Evolutionary conservation across 2,888 invertebrate species (phyloP).

Genomic region (Anoplius nigerrimus): DNA sequence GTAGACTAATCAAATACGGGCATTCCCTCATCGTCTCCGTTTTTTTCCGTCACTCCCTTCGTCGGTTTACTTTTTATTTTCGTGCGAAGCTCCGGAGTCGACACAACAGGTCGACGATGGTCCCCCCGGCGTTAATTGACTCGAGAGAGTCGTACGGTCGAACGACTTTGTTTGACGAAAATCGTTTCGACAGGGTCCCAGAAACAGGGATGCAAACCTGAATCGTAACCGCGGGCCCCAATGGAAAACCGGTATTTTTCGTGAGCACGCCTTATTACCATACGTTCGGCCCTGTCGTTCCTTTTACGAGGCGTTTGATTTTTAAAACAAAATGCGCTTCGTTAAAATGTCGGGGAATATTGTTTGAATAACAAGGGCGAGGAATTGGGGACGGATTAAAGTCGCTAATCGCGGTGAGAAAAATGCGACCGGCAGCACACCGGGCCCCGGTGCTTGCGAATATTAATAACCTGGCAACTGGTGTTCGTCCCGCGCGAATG

Average conservation of each 20-base stretch:
- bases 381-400: constrained; percentile 11
- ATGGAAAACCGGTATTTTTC: constrained; percentile 57
- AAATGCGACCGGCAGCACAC: too few relatives aligned
- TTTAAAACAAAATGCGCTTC: constrained; percentile 17
- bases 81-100: constrained; percentile 19
- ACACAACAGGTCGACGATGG: constrained; percentile 21
- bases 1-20: constrained; percentile 38
- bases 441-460: too few relatives aligned
- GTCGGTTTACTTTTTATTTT: neutral
- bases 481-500: too few relatives aligned
- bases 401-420: neutral
- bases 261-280: constrained; percentile 56
- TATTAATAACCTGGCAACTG: too few relatives aligned
- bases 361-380: constrained; percentile 1
- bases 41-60: neutral
- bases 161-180: constrained; percentile 59
- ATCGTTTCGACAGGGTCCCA: constrained; percentile 54
- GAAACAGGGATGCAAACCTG: constrained; percentile 54
- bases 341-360: constrained; percentile 13
- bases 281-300: constrained; percentile 50
- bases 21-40: constrained; percentile 13
- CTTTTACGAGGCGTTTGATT: constrained; percentile 20
- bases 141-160: constrained; percentile 49
- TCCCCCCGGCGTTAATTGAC: constrained; percentile 56
- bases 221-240: constrained; percentile 51